phyloP scores from a whole-genome alignment of 2,888 invertebrate genomes.

The Plagiodera versicolora region DNA sequence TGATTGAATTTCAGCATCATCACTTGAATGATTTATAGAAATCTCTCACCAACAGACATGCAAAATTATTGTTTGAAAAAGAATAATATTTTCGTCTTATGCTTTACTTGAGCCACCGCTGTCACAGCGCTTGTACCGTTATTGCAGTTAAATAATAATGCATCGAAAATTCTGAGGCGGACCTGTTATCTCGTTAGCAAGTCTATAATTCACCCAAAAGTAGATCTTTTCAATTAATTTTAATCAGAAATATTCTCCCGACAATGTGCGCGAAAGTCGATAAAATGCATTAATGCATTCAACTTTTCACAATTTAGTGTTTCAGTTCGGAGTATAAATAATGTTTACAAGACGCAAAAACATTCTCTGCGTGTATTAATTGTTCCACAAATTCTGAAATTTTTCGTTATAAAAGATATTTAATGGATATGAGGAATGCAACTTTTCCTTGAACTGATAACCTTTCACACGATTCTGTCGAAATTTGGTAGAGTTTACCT shows the following conservation, averaged over 20 bases:
- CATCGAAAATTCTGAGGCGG: slow-evolving; percentile 2
- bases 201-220: slow-evolving; percentile 15
- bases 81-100: too few species aligned
- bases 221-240: slow-evolving; percentile 16
- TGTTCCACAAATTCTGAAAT: slow-evolving; percentile 8
- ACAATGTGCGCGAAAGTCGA: slow-evolving; percentile 1
- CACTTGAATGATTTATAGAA: too few species aligned
- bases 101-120: neutral
- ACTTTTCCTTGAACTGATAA: slow-evolving; percentile 35
- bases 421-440: slow-evolving; percentile 27
- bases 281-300: slow-evolving; percentile 11
- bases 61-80: too few species aligned
- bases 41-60: too few species aligned
- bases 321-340: slow-evolving; percentile 15
- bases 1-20: too few species aligned
- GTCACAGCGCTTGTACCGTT: slow-evolving; percentile 1
- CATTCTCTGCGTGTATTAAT: slow-evolving; percentile 16
- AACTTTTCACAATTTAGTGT: slow-evolving; percentile 12
- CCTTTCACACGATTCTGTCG: slow-evolving; percentile 32
- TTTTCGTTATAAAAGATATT: slow-evolving; percentile 20
- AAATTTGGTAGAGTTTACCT: slow-evolving; percentile 13
- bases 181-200: slow-evolving; percentile 13
- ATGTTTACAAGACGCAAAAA: slow-evolving; percentile 19
- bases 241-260: slow-evolving; percentile 12
- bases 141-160: slow-evolving; percentile 4